Evolutionary conservation across 2,797 vertebrate genomes (phyloP).

Genomic region (Danio tinwini): DNA sequence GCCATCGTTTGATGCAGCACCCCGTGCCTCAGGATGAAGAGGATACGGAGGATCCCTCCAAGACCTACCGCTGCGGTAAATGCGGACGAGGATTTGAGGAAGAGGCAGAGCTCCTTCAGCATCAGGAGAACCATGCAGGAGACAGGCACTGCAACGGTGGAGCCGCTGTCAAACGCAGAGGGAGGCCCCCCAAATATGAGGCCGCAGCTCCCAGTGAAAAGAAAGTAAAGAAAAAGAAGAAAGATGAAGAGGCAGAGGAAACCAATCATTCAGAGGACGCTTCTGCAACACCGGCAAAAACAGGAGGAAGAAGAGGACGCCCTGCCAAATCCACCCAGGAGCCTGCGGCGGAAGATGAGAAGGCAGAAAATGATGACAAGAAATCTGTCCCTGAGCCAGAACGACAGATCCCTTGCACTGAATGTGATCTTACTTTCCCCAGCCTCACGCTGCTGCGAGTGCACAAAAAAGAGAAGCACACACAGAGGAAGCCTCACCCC

Average conservation of each 20-base stretch:
- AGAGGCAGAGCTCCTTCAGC: constrained; percentile 75
- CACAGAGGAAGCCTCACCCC: constrained; percentile 76
- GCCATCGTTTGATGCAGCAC: constrained; percentile 80
- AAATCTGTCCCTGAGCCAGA: constrained; percentile 59
- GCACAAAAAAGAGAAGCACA: constrained; percentile 83
- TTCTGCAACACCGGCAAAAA: constrained; percentile 55
- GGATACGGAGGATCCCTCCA: constrained; percentile 69
- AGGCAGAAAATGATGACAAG: constrained; percentile 71
- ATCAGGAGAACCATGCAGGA: constrained; percentile 80
- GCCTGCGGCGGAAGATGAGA: constrained; percentile 55
- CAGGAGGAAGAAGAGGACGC: constrained; percentile 62
- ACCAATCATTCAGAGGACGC: constrained; percentile 59
- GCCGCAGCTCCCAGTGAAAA: constrained; percentile 66
- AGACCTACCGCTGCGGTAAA: constrained; percentile 80
- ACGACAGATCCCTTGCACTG: constrained; percentile 77
- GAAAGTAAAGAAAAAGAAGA: constrained; percentile 76
- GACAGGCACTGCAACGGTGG: constrained; percentile 80
- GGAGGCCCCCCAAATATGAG: constrained; percentile 74
- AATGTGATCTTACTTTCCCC: constrained; percentile 75
- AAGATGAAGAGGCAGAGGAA: constrained; percentile 66
- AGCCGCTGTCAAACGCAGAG: constrained; percentile 72
- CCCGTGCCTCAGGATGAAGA: constrained; percentile 71
- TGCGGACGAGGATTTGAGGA: constrained; percentile 78
- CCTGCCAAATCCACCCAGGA: constrained; percentile 68
- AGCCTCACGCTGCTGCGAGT: constrained; percentile 71